Evolutionary conservation across 2,113 vertebrate species (phyloP), one percentile per base, ranked within the genome.

Genomic region (Cairina moschata): DNA sequence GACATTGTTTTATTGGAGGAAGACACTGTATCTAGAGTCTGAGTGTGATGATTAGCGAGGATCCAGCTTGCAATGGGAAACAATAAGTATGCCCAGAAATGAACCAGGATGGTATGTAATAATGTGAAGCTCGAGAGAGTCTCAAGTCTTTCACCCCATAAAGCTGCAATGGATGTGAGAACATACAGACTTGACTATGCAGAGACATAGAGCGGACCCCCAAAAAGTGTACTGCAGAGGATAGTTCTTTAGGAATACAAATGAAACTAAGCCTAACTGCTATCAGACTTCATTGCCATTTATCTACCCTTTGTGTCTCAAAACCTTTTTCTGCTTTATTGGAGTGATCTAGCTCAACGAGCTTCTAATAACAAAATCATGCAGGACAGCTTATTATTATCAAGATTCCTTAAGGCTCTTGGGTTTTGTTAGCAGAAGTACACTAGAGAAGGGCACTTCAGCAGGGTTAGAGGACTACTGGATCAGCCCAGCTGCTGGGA

Each of bases 1-100:
- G 91, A 97, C 97, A 98, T 95, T 98, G 95, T 98, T 98, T 96
- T 97, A 97, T 97, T 97, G 95, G 96, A 97, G 93, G 89, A 96
- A 96, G 94, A 76, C 11, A 74, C 73, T 86, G 36, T 82, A 94
- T 96, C 75, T 94, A 82, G 93, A 60, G 25, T 85, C 75, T 93
- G 72, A 88, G 62, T 3, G 0, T 60, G 74, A 60, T 76, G 65
- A 91, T 90, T 91, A 94, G 86, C 12, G 69, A 78, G 48, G 71
- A 95, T 93, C 60, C 42, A 88, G 75, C 63, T 86, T 80, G 79
- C 91, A 63, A 44, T 6, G 34, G 76, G 60, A 88, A 96, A 91
- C 75, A 97, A 38, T 68, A 85, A 81, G 71, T 46, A 80, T 48
- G 59, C 42, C 54, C 54, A 48, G 75, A 88, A 87, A 87, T 81